Evolutionary conservation across 2,797 vertebrate genomes (phyloP), one percentile per base, ranked within the genome.

Genomic region (Esox masquinongy): DNA sequence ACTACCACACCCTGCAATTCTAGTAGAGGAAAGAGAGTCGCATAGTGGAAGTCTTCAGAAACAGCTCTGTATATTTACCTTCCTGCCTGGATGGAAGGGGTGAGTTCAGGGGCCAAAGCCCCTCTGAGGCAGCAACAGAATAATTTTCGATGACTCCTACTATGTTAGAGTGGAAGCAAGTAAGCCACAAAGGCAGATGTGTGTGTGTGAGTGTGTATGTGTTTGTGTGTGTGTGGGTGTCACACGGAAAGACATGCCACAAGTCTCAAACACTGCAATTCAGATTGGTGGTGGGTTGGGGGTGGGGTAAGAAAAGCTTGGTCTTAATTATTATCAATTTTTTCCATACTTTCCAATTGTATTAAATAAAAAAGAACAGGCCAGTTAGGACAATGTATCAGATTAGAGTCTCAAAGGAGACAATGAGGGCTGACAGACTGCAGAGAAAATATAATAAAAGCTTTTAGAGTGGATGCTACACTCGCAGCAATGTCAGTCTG

Each of bases 31-130:
- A 56, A 71, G 66, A 61, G 63, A 17, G 70, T 80, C 29, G 79
- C 49, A 77, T 74, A 68, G 78, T 73, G 77, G 81, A 90, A 83
- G 83, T 72, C 82, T 85, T 86, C 74, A 81, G 77, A 83, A 92
- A 86, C 82, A 87, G 75, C 80, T 72, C 68, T 70, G 67, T 79
- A 82, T 87, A 82, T 87, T 84, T 90, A 89, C 80, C 73, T 93
- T 92, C 87, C 88, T 87, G 74, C 72, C 84, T 82, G 82, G 81
- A 86, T 81, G 82, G 87, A 86, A 79, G 63, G 82, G 69, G 64
- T 66, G 78, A 66, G 80, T 76, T 49, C 70, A 74, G 77, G 79
- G 80, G 70, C 77, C 85, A 77, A 83, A 85, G 80, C 84, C 83
- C 81, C 84, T 84, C 67, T 80, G 80, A 74, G 83, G 74, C 83